Conservation (phyloP, 2,888 invertebrate genomes). For the Acleris cristana region DNA sequence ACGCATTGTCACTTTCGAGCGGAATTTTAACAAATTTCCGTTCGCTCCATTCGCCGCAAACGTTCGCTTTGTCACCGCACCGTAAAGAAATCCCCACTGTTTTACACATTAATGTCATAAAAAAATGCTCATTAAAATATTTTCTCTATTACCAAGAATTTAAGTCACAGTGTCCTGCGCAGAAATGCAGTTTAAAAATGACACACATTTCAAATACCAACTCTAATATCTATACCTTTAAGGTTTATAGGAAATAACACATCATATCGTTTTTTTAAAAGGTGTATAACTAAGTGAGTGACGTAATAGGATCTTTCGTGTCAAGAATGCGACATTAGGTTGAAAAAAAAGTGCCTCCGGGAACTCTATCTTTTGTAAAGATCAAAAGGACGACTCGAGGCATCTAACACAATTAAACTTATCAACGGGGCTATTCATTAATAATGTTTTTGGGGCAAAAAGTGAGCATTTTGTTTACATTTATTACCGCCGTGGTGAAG, state of each 20-base stretch:
- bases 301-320: constrained; percentile 48
- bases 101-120: constrained; percentile 64
- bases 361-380: constrained; percentile 57
- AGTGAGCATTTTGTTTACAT: constrained; percentile 80
- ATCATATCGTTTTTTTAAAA: constrained; percentile 39
- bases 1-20: constrained; percentile 29
- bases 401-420: constrained; percentile 74
- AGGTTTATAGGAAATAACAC: not conserved
- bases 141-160: constrained; percentile 70
- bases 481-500: constrained; percentile 76
- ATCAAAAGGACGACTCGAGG: constrained; percentile 59
- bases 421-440: constrained; percentile 71
- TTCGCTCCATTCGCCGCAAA: constrained; percentile 38
- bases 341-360: constrained; percentile 51
- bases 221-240: not conserved
- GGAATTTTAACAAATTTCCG: constrained; percentile 78
- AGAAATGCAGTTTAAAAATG: constrained; percentile 55
- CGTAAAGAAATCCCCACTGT: constrained; percentile 55
- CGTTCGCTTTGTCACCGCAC: constrained; percentile 43
- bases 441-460: constrained; percentile 69
- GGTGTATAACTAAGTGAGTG: constrained; percentile 40
- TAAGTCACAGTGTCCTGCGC: constrained; percentile 55
- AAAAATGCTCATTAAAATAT: constrained; percentile 78
- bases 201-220: constrained; percentile 5
- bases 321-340: constrained; percentile 58